Evolutionary conservation across 2,797 vertebrate species (phyloP).

Genomic region (Ceryle rudis): DNA sequence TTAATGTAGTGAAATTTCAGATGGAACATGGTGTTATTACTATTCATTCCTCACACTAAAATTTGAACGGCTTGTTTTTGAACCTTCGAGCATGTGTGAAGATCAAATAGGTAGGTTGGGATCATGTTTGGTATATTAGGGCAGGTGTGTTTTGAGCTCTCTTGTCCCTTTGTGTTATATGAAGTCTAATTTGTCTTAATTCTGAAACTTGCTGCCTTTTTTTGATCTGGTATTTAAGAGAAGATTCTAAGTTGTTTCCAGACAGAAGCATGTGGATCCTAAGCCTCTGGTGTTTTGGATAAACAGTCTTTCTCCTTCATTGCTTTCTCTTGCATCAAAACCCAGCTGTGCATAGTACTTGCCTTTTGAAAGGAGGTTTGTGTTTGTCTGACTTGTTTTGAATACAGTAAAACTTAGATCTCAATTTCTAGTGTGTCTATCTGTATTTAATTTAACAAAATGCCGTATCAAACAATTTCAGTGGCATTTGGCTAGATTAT

Average conservation of each 20-base stretch:
- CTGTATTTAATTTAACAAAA: neutral
- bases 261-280: neutral
- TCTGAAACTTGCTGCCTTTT: neutral
- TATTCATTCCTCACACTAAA: neutral
- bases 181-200: neutral
- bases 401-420: neutral
- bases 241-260: neutral
- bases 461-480: neutral
- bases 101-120: neutral
- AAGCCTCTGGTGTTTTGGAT: neutral
- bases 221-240: neutral
- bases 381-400: neutral
- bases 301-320: neutral
- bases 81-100: neutral
- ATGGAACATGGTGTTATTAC: neutral
- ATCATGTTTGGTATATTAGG: neutral
- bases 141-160: neutral
- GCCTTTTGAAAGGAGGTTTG: neutral
- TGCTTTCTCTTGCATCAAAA: neutral
- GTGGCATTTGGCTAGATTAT: neutral
- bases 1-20: neutral
- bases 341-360: neutral
- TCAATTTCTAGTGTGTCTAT: accelerated
- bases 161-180: accelerated
- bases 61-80: neutral